Evolutionary conservation across 2,113 vertebrate species (phyloP).

Genomic region (Crotalus helleri): DNA sequence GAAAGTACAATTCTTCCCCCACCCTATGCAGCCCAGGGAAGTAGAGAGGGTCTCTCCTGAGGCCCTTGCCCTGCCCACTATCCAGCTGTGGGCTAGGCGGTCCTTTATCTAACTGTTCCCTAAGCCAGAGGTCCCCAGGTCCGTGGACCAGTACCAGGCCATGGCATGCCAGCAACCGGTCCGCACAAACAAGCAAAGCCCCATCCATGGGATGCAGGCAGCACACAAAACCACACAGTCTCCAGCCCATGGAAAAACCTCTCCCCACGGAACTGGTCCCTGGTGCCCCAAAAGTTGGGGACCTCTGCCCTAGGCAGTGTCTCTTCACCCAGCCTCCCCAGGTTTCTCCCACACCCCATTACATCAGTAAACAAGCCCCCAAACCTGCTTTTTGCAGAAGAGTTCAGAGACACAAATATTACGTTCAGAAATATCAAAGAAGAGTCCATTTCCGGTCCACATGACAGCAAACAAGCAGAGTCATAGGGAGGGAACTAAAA

Average conservation of each 20-base stretch:
- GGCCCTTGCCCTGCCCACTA: too few species aligned
- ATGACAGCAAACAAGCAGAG: background rate
- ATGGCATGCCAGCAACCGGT: too few species aligned
- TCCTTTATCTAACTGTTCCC: background rate
- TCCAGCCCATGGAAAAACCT: too few species aligned
- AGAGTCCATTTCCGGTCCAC: background rate
- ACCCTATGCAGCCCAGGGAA: background rate
- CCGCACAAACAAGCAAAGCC: too few species aligned
- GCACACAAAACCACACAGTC: too few species aligned
- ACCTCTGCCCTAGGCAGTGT: too few species aligned
- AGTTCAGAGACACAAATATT: background rate
- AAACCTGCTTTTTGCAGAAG: background rate
- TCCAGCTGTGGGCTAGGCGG: too few species aligned
- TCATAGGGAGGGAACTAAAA: background rate
- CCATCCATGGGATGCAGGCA: too few species aligned
- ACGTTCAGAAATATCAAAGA: background rate
- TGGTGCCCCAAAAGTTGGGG: too few species aligned
- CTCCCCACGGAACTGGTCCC: too few species aligned
- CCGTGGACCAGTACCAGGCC: too few species aligned
- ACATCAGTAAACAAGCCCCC: background rate
- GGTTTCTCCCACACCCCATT: background rate
- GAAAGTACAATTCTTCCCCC: background rate
- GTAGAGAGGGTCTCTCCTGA: background rate
- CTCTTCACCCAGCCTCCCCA: background rate
- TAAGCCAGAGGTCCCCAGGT: background rate